Conservation (phyloP, 35 echinoderm and acorn worm genomes). For the Acanthaster planci region DNA sequence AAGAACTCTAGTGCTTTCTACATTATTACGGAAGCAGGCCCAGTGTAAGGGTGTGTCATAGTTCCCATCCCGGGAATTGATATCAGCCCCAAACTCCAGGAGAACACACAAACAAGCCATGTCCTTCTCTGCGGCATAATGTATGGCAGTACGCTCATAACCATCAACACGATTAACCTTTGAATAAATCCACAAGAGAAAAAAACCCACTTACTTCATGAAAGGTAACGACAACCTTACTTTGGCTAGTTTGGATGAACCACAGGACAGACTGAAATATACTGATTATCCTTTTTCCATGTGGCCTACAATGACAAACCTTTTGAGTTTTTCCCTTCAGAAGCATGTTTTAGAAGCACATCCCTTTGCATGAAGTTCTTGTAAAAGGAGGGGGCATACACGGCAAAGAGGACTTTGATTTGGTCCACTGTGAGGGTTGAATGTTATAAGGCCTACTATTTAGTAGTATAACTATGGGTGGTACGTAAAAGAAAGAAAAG, state of each 20-base stretch:
- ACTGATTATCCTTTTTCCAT: too few species aligned
- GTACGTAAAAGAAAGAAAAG: not conserved
- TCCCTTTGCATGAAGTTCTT: too few species aligned
- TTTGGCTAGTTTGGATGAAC: too few species aligned
- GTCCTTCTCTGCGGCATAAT: conserved; percentile 88
- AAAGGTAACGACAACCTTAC: not conserved
- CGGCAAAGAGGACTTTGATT: too few species aligned
- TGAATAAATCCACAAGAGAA: conserved; percentile 30
- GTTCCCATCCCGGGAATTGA: conserved; percentile 66
- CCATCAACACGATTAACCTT: conserved; percentile 92
- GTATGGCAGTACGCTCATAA: conserved; percentile 76
- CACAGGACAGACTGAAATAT: too few species aligned
- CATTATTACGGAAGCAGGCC: conserved; percentile 85
- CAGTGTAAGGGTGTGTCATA: conserved; percentile 83
- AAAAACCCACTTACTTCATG: not conserved
- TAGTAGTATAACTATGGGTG: too few species aligned
- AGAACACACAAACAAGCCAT: conserved; percentile 63
- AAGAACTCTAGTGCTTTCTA: conserved; percentile 56
- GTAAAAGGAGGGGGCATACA: too few species aligned
- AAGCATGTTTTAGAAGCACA: too few species aligned
- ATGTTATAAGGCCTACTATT: too few species aligned
- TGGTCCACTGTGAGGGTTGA: too few species aligned
- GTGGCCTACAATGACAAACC: too few species aligned
- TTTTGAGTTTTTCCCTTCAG: too few species aligned
- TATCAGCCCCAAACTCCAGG: conserved; percentile 63